Evolutionary conservation across 2,888 invertebrate species (phyloP).

Genomic region (Clistopyga incitator): DNA sequence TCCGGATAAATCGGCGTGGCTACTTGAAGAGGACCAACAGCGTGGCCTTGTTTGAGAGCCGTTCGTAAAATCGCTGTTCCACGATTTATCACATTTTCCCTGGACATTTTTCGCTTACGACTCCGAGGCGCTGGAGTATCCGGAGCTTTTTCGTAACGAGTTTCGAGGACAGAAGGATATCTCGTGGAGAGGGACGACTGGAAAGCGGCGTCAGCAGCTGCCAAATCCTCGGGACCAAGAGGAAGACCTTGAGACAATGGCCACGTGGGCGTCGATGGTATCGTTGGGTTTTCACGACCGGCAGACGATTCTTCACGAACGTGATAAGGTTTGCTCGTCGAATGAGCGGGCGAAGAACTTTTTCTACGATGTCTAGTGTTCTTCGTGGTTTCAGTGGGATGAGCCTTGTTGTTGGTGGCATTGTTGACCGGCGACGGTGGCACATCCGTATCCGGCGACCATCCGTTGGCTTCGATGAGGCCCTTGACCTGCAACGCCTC

Average conservation of each 20-base stretch:
- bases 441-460: conserved; percentile 23
- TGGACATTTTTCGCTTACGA: conserved; percentile 1
- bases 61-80: conserved; percentile 94
- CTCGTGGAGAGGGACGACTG: conserved; percentile 38
- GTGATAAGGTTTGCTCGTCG: conserved; percentile 72
- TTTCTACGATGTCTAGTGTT: conserved; percentile 16
- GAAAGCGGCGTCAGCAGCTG: conserved; percentile 21
- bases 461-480: conserved; percentile 86
- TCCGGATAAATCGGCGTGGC: conserved; percentile 86
- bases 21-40: conserved; percentile 90
- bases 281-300: conserved; percentile 58
- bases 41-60: conserved; percentile 92
- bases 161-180: conserved; percentile 19
- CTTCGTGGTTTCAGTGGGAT: conserved; percentile 66
- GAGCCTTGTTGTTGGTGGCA: conserved; percentile 72
- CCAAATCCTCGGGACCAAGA: conserved; percentile 80
- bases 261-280: background rate
- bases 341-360: conserved; percentile 84
- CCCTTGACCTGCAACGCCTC: conserved; percentile 88
- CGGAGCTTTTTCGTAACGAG: conserved; percentile 29
- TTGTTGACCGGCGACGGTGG: conserved; percentile 66
- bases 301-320: conserved; percentile 77
- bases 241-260: conserved; percentile 80
- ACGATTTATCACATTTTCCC: conserved; percentile 83
- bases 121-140: background rate